Evolutionary conservation across 2,888 invertebrate genomes (phyloP).

Genomic region (Iselma pallidipennis): DNA sequence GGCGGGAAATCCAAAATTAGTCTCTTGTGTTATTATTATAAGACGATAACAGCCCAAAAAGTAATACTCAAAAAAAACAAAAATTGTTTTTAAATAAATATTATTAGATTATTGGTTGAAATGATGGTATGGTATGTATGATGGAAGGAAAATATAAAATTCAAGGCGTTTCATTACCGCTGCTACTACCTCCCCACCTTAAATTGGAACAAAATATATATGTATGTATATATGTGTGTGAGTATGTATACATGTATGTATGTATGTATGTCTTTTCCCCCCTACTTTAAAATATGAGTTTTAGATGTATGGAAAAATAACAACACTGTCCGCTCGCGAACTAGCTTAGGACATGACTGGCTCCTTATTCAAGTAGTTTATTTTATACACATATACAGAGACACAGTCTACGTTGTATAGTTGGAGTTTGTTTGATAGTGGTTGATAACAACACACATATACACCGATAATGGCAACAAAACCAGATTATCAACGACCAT

Average conservation of each 20-base stretch:
- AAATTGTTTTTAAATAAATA: no score
- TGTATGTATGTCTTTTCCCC: background rate
- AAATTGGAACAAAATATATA: constrained; percentile 5
- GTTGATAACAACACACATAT: constrained; percentile 39
- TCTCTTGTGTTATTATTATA: no score
- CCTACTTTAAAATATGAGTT: background rate
- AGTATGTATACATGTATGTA: background rate
- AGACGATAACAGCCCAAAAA: no score
- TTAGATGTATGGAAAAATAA: background rate
- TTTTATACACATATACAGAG: constrained; percentile 8
- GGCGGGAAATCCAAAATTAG: background rate
- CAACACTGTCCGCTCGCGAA: constrained; percentile 23
- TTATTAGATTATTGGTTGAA: background rate
- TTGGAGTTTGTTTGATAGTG: constrained; percentile 43
- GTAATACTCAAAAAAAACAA: no score
- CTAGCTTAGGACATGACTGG: constrained; percentile 23
- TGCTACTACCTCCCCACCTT: constrained; percentile 33
- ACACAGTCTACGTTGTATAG: constrained; percentile 11
- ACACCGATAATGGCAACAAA: constrained; percentile 52
- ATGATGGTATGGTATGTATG: constrained; percentile 10
- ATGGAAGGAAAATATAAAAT: constrained; percentile 31
- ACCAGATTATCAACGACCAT: constrained; percentile 53
- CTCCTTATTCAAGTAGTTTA: background rate
- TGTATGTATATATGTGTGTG: background rate
- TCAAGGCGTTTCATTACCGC: constrained; percentile 46